A percentile compares a stretch with the other conserved stretches of the same genome.
Evolutionary conservation across 2,113 vertebrate genomes (phyloP).

Genomic region (Anthoscopus minutus): DNA sequence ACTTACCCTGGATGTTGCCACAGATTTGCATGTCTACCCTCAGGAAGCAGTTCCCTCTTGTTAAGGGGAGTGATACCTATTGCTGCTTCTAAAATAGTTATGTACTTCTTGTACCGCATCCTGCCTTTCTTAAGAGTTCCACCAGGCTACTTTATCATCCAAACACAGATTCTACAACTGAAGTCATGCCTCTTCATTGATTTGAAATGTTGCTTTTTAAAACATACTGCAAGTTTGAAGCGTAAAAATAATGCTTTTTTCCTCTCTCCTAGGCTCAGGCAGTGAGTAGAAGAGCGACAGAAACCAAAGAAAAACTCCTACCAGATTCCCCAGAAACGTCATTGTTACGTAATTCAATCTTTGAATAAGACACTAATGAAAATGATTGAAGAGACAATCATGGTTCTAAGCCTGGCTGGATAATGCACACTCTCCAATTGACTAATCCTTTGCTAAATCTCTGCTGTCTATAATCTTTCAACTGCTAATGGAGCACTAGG

Average conservation of each 20-base stretch:
- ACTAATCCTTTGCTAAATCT: slow-evolving; percentile 79
- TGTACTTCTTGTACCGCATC: slow-evolving; percentile 96
- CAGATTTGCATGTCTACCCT: slow-evolving; percentile 85
- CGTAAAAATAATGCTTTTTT: background rate
- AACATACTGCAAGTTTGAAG: background rate
- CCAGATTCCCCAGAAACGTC: slow-evolving; percentile 68
- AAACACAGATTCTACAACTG: background rate
- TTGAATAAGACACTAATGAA: slow-evolving; percentile 86
- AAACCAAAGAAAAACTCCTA: slow-evolving; percentile 42
- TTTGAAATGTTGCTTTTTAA: background rate
- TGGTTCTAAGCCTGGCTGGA: slow-evolving; percentile 74
- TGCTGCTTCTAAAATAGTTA: slow-evolving; percentile 89
- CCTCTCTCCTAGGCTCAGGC: background rate
- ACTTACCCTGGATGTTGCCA: slow-evolving; percentile 91
- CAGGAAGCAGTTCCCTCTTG: slow-evolving; percentile 87
- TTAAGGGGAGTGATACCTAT: slow-evolving; percentile 89
- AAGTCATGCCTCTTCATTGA: slow-evolving; percentile 17
- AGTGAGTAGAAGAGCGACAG: background rate
- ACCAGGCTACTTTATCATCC: background rate
- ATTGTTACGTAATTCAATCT: slow-evolving; percentile 82
- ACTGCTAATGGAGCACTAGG: slow-evolving; percentile 66
- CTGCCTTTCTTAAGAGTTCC: slow-evolving; percentile 34
- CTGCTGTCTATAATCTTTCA: slow-evolving; percentile 72
- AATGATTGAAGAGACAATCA: slow-evolving; percentile 79
- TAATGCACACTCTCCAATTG: slow-evolving; percentile 68